These are phyloP conservation scores for Acronicta psi DNA, from an alignment of 2,888 invertebrate species.

Conservation along the genomic window DNA sequence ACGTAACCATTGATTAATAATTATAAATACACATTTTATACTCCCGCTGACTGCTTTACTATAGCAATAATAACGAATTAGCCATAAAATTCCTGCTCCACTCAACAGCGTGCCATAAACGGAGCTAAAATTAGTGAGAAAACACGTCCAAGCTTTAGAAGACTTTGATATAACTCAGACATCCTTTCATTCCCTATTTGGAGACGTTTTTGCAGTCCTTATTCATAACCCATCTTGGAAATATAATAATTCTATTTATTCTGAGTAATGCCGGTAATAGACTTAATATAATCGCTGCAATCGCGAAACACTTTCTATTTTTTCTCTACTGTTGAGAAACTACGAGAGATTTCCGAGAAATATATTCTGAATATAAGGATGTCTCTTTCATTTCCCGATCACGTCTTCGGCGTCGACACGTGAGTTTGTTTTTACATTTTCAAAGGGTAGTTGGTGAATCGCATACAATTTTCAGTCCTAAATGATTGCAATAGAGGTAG, in stretches of 20 bases:
- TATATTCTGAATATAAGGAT: conserved; percentile 61
- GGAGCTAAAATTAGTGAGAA: conserved; percentile 33
- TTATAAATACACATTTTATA: not conserved
- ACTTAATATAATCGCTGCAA: conserved; percentile 58
- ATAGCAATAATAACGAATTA: conserved; percentile 56
- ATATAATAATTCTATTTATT: conserved; percentile 54
- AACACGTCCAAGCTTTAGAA: conserved; percentile 24
- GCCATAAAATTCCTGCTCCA: conserved; percentile 50
- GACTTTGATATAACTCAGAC: conserved; percentile 41
- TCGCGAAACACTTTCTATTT: conserved; percentile 63
- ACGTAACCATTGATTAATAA: not conserved
- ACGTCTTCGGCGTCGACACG: conserved; percentile 60
- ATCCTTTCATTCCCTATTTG: conserved; percentile 22
- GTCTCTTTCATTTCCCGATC: conserved; percentile 66
- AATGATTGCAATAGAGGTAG: conserved; percentile 13
- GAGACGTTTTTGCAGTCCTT: conserved; percentile 36
- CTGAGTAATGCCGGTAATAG: conserved; percentile 46
- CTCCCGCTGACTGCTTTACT: conserved; percentile 14
- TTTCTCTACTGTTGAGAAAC: conserved; percentile 55
- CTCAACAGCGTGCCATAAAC: conserved; percentile 27
- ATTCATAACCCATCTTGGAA: conserved; percentile 43
- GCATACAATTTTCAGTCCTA: conserved; percentile 42
- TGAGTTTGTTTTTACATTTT: conserved; percentile 60
- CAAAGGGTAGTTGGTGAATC: conserved; percentile 27
- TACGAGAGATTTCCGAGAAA: conserved; percentile 53